phyloP scores from a whole-genome alignment of 2,797 vertebrate genomes.

The Eospalax fontanierii region DNA sequence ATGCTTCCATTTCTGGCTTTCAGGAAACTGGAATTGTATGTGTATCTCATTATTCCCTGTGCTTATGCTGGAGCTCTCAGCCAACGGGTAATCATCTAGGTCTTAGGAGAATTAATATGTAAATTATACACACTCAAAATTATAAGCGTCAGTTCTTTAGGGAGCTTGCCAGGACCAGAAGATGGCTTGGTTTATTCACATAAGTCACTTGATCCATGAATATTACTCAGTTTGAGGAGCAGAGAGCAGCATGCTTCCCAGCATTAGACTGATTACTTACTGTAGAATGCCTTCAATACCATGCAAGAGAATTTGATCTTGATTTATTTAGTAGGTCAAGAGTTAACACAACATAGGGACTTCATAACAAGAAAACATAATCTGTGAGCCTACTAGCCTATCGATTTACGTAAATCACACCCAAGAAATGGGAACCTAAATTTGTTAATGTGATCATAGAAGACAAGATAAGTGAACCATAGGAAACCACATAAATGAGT shows the following conservation, averaged over 20 bases:
- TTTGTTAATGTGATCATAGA: not conserved
- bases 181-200: not conserved
- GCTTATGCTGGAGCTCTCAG: not conserved
- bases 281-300: not conserved
- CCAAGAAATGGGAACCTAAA: not conserved
- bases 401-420: not conserved
- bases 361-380: not conserved
- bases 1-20: conserved; percentile 4
- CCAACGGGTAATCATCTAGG: not conserved
- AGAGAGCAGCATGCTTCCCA: not conserved
- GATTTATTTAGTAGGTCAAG: not conserved
- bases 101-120: conserved; percentile 3
- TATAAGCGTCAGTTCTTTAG: not conserved
- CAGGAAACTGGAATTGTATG: not conserved
- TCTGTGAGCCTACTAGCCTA: not conserved
- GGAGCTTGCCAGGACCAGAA: not conserved
- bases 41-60: not conserved
- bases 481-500: not conserved
- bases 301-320: not conserved
- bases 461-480: not conserved
- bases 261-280: not conserved
- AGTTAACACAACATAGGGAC: not conserved
- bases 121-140: not conserved
- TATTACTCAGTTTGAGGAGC: not conserved
- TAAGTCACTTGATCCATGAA: not conserved